These are phyloP conservation scores for Eriosoma lanigerum DNA, from an alignment of 1,140 invertebrate species.

Conservation along the genomic window DNA sequence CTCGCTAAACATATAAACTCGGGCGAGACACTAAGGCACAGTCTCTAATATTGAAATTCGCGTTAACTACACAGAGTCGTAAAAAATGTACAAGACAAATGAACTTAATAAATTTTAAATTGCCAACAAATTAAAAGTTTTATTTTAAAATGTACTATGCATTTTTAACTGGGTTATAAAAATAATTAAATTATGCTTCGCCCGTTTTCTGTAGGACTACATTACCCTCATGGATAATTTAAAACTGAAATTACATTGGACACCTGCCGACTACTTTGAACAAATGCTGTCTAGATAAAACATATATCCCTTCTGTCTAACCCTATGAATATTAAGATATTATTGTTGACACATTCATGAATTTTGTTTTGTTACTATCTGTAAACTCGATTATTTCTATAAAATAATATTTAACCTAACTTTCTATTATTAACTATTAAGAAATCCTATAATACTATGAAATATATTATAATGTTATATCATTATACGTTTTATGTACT, in stretches of 20 bases:
- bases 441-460: too few relatives aligned
- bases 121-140: neutral
- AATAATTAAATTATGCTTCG: constrained; percentile 19
- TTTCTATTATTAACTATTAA: too few relatives aligned
- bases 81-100: constrained; percentile 8
- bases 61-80: neutral
- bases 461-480: too few relatives aligned
- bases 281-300: neutral
- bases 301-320: neutral
- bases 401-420: neutral
- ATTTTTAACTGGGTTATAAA: neutral
- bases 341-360: neutral
- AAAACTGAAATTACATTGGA: constrained; percentile 12
- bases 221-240: neutral
- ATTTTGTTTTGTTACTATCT: neutral
- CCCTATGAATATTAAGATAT: neutral
- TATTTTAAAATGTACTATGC: neutral
- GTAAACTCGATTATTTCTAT: neutral
- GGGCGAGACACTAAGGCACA: neutral
- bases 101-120: neutral
- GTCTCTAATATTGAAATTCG: neutral
- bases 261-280: constrained; percentile 8
- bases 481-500: too few relatives aligned
- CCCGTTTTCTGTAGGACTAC: neutral
- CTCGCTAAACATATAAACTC: neutral